These are phyloP conservation scores for Vidua chalybeata DNA, from an alignment of 2,113 vertebrate species.

Conservation along the genomic window DNA sequence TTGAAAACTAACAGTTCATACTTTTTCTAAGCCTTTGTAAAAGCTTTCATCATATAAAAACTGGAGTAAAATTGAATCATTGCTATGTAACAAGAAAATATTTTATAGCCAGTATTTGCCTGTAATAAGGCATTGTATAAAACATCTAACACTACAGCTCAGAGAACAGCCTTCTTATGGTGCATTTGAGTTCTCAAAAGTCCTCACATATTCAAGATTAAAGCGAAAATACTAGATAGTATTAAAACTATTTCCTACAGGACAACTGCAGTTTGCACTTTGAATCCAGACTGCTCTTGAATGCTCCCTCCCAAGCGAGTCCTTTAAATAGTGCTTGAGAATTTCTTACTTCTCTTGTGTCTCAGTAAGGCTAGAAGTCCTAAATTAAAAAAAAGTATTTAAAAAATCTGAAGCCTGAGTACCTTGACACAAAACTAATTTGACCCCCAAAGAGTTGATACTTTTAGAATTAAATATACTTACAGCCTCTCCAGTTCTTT, in stretches of 20 bases:
- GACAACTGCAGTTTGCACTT: not conserved
- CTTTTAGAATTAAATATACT: slow-evolving; percentile 76
- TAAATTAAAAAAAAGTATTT: not conserved
- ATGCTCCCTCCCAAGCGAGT: rapidly evolving
- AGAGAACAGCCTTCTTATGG: not conserved
- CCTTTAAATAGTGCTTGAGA: not conserved
- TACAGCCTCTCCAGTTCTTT: slow-evolving; percentile 98
- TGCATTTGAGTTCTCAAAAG: not conserved
- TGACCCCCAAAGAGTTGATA: not conserved
- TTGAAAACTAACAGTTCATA: not conserved
- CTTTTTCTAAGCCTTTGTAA: not conserved
- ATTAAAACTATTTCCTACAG: not conserved
- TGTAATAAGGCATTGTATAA: not conserved
- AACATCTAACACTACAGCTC: not conserved
- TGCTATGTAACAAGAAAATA: not conserved
- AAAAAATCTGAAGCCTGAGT: not conserved
- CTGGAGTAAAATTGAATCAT: not conserved
- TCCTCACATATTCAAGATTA: not conserved
- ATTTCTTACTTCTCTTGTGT: not conserved
- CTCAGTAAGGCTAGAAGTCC: not conserved
- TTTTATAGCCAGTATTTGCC: not conserved
- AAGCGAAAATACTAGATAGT: not conserved
- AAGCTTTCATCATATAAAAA: not conserved
- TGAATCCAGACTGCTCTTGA: not conserved
- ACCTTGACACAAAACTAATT: not conserved